Conservation (phyloP, 1,140 invertebrate species). For the Hyles vespertilio region DNA sequence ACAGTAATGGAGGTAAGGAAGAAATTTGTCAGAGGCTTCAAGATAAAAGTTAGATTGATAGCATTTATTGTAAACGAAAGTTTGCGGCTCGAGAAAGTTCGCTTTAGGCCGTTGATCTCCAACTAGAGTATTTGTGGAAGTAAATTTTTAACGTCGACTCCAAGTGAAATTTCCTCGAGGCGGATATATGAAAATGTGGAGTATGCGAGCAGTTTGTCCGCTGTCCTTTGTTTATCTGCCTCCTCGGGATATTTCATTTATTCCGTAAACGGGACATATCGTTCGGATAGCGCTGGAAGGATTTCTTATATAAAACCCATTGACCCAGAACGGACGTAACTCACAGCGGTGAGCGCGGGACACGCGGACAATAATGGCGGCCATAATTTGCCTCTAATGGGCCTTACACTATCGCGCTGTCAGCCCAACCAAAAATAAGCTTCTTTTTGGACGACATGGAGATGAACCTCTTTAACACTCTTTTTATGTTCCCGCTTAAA, state of each 20-base stretch:
- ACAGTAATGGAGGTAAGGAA: too few species aligned
- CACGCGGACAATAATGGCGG: conserved; percentile 67
- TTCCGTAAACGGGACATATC: conserved; percentile 17
- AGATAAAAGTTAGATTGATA: too few species aligned
- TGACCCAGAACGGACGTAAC: conserved; percentile 59
- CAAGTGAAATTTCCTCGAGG: too few species aligned
- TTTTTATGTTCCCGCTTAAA: conserved; percentile 23
- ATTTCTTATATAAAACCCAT: conserved; percentile 65
- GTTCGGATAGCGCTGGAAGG: conserved; percentile 35
- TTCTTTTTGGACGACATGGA: conserved; percentile 41
- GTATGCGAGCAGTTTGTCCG: too few species aligned
- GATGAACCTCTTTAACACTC: conserved; percentile 45
- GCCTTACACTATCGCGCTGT: conserved; percentile 71
- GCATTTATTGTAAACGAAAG: too few species aligned
- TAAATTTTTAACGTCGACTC: too few species aligned
- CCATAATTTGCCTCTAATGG: conserved; percentile 73
- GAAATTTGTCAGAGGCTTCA: too few species aligned
- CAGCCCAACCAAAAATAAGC: conserved; percentile 68
- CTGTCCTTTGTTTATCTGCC: too few species aligned
- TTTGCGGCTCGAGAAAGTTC: too few species aligned
- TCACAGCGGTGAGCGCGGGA: conserved; percentile 46
- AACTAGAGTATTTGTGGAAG: too few species aligned
- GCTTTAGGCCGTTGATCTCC: too few species aligned
- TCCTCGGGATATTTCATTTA: conserved; percentile 3
- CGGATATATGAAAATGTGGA: too few species aligned